Base-by-base conservation (phyloP, 2,113 vertebrate species). In the Oreochromis aureus region DNA sequence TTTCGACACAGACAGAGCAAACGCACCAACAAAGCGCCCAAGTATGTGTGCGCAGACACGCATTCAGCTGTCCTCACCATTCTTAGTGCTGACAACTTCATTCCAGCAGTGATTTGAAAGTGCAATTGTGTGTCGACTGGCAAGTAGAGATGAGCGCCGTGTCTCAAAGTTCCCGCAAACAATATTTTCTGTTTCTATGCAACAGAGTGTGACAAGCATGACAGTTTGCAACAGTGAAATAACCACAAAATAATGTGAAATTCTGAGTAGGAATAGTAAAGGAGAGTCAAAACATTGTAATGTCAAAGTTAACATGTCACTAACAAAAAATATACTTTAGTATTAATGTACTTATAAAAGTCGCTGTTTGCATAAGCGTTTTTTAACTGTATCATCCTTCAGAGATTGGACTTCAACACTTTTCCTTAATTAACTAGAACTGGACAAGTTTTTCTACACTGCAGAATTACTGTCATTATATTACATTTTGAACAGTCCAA, bases 21-120 rank as follows among this genome's bases (percentile, higher is more conserved):
- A 66, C 55, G 24, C 63, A 80, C 54, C 69, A 24, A 73, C 44
- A 71, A 78, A 51, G 56, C 56, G 16, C n/a, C 12, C 24, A 11
- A 48, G 71, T 12, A 24, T 61, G 13, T 32, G 24, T 9, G 51
- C 10, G 27, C 41, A 83, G n/a, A n/a, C 51, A 71, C 19, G 48
- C 73, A 54, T 15, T 53, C 85, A 84, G 53, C 48, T 10, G 22
- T 39, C 73, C 36, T 88, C 55, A 7, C 32, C 13, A 66, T 82
- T 48, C 82, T 32, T 58, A 55, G 73, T 78, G 85, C 48, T 41
- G 71, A 81, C 80, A 78, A 79, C 66, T 79, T 85, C 61, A 86
- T 83, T 82, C 86, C 78, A 86, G 27, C 22, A 58, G 58, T 48
- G 56, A 89, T 82, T 80, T 80, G 22, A 85, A 79, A 89, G 85